Conservation (phyloP, 1,140 invertebrate species). For the Drosophila subpulchrella region DNA sequence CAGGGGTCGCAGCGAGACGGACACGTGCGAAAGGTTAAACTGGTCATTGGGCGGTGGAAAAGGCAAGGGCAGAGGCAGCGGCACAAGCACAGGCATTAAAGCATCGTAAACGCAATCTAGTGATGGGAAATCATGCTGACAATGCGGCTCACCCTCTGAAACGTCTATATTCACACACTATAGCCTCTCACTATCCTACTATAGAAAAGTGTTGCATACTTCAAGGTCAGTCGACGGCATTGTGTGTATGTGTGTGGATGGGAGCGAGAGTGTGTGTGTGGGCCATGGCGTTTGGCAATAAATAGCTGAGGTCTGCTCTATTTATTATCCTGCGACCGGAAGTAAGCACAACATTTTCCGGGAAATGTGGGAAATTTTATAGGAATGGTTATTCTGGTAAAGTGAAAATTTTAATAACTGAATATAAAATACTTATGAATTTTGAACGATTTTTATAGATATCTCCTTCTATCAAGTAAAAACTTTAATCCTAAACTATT, state of each 20-base stretch:
- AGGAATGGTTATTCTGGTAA: neutral
- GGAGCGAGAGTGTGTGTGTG: constrained; percentile 8
- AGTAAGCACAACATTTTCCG: constrained; percentile 24
- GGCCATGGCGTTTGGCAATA: constrained; percentile 17
- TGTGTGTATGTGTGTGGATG: constrained; percentile 3
- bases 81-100: constrained; percentile 56
- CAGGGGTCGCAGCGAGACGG: constrained; percentile 3
- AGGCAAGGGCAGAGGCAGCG: constrained; percentile 30
- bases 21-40: constrained; percentile 77
- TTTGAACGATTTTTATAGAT: neutral
- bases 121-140: constrained; percentile 65
- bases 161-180: constrained; percentile 20
- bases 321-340: constrained; percentile 35
- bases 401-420: neutral
- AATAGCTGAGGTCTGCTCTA: constrained; percentile 34
- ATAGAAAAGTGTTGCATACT: constrained; percentile 75
- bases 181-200: constrained; percentile 9
- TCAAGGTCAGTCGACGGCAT: constrained; percentile 64
- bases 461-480: neutral
- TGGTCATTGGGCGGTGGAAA: constrained; percentile 61
- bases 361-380: constrained; percentile 16
- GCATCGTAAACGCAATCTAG: constrained; percentile 61
- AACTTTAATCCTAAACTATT: neutral
- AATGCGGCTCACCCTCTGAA: constrained; percentile 18
- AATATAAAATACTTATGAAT: neutral